A percentile compares a stretch with the other conserved stretches of the same genome.
Conservation (phyloP, 2,888 invertebrate species). For the Ectropis crepuscularia region DNA sequence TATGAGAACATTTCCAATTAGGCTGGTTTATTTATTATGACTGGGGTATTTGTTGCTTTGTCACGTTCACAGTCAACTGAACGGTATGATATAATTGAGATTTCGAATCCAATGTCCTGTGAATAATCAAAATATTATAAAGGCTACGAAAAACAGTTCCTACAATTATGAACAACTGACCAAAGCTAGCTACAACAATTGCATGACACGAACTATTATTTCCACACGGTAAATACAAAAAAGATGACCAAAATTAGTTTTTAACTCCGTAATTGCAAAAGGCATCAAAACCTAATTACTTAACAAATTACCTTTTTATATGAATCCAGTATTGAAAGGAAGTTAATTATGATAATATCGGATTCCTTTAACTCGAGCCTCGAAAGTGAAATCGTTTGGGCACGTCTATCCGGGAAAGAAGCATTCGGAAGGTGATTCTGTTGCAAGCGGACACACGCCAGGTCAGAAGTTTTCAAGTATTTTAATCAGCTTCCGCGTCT, state of each 20-base stretch:
- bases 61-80: too few relatives aligned
- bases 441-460: slow-evolving; percentile 41
- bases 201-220: not conserved
- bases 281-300: slow-evolving; percentile 9
- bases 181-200: not conserved
- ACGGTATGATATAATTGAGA: too few relatives aligned
- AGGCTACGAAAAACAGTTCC: too few relatives aligned
- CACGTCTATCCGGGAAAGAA: slow-evolving; percentile 25
- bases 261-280: slow-evolving; percentile 13
- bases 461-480: slow-evolving; percentile 26
- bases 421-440: slow-evolving; percentile 49
- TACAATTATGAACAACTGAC: too few relatives aligned
- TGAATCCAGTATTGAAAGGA: slow-evolving; percentile 12
- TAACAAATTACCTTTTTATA: slow-evolving; percentile 13
- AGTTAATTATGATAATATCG: slow-evolving; percentile 23
- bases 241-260: slow-evolving; percentile 1
- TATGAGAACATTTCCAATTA: too few relatives aligned
- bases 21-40: too few relatives aligned
- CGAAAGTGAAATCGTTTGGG: slow-evolving; percentile 24
- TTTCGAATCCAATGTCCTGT: too few relatives aligned
- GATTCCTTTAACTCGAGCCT: slow-evolving; percentile 8
- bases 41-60: too few relatives aligned
- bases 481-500: slow-evolving; percentile 61
- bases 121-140: too few relatives aligned
- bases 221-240: not conserved